Evolutionary conservation across 2,113 vertebrate genomes (phyloP), one percentile per base, ranked within the genome.

Genomic region (Ia io): DNA sequence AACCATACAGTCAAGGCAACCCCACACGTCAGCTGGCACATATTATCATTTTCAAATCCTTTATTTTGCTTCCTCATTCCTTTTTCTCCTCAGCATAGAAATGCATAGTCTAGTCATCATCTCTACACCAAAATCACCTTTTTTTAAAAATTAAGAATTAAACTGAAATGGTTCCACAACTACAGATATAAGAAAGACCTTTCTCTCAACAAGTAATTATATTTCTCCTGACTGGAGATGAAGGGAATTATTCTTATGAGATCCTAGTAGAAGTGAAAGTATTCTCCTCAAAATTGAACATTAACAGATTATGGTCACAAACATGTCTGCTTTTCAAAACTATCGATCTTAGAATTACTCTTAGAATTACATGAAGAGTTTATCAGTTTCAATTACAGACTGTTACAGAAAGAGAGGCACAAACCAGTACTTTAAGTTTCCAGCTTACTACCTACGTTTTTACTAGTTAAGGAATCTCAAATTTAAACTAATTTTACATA

Each of bases 271-370:
- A 6, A 85, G 0, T 86, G 35, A 76, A 89, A 76, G 37, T 2
- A 37, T 32, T 49, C 28, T 85, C 32, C 73, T 74, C 25, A 67
- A 92, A 61, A 76, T 69, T 80, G 6, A 65, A 3, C 51, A 90
- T 69, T 82, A 95, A 82, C 22, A 61, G 80, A 67, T 32, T 67
- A 80, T 40, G 32, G n/a, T 32, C 59, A 80, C 28, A 85, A 85
- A 74, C 35, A n/a, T 32, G 40, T 65, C 49, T 93, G 51, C 37
- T 40, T 95, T 77, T 87, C 87, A 90, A 56, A 77, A 90, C 77
- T 53, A 78, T 73, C 86, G 63, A 84, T 61, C 59, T 12, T 61
- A 61, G 59, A 61, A 61, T 61, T 59, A 59, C 22, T 59, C 23
- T 59, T 59, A 77, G 37, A 94, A 77, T 84, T 84, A 90, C 3